A percentile compares a stretch with the other conserved stretches of the same genome.
Conservation (phyloP, 2,797 vertebrate genomes). For the Dryobates pubescens region DNA sequence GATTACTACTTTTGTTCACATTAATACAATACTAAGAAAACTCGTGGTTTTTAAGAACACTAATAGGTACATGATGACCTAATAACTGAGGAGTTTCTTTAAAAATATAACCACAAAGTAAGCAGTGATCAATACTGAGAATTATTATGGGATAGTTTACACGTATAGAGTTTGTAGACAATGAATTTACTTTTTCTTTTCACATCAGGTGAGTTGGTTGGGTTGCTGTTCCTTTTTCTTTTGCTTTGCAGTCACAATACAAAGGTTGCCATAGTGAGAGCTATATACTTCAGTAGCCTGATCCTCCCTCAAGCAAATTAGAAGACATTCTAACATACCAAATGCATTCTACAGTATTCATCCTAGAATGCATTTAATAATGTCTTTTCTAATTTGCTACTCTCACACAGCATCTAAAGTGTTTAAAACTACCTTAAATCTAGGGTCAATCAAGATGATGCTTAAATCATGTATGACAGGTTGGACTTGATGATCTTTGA, state of each 20-base stretch:
- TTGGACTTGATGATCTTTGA: too few species aligned
- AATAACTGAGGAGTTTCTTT: not conserved
- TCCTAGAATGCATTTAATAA: too few species aligned
- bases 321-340: not conserved
- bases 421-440: conserved; percentile 10
- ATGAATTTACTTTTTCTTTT: not conserved
- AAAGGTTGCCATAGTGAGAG: not conserved
- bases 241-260: not conserved
- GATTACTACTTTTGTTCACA: not conserved
- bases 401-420: not conserved
- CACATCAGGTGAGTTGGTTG: not conserved
- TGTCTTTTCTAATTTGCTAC: too few species aligned
- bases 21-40: not conserved
- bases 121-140: not conserved
- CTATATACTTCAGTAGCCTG: not conserved
- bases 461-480: not conserved
- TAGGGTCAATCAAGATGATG: not conserved
- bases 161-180: not conserved
- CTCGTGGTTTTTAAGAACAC: not conserved
- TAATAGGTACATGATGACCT: not conserved
- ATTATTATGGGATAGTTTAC: not conserved
- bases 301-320: not conserved
- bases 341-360: not conserved
- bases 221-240: not conserved
- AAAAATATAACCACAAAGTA: not conserved